phyloP scores from a whole-genome alignment of 2,888 invertebrate genomes.

The Asteroscopus sphinx region DNA sequence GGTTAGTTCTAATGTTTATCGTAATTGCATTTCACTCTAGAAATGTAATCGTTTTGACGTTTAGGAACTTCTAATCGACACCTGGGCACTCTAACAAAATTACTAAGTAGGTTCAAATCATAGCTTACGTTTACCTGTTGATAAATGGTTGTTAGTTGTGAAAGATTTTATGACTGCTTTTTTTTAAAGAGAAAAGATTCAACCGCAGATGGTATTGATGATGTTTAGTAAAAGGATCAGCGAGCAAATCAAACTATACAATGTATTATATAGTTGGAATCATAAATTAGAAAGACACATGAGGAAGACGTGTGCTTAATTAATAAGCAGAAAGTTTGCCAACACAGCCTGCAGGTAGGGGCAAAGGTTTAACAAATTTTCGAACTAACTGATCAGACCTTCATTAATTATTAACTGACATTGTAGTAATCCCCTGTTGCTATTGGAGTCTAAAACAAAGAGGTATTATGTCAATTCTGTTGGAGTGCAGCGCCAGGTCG shows the following conservation, averaged over 20 bases:
- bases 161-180: conserved; percentile 4
- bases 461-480: conserved; percentile 67
- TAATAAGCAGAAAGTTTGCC: conserved; percentile 36
- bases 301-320: conserved; percentile 34
- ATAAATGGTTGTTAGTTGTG: conserved; percentile 54
- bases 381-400: conserved; percentile 45
- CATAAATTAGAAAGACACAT: background rate
- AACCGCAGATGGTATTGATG: conserved; percentile 5
- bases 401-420: conserved; percentile 55
- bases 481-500: conserved; percentile 44
- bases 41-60: conserved; percentile 50
- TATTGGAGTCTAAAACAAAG: conserved; percentile 62
- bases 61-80: conserved; percentile 55
- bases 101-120: conserved; percentile 44
- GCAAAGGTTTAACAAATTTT: conserved; percentile 38
- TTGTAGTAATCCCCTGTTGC: conserved; percentile 63
- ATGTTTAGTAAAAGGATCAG: background rate
- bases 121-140: conserved; percentile 32
- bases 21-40: conserved; percentile 58
- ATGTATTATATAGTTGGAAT: background rate
- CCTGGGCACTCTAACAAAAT: conserved; percentile 52
- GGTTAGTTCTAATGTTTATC: conserved; percentile 70
- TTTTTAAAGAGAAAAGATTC: conserved; percentile 11
- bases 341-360: conserved; percentile 34
- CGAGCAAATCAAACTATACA: background rate